A percentile compares a stretch with the other conserved stretches of the same genome.
phyloP scores from a whole-genome alignment of 2,888 invertebrate species.

The Euphydryas editha region DNA sequence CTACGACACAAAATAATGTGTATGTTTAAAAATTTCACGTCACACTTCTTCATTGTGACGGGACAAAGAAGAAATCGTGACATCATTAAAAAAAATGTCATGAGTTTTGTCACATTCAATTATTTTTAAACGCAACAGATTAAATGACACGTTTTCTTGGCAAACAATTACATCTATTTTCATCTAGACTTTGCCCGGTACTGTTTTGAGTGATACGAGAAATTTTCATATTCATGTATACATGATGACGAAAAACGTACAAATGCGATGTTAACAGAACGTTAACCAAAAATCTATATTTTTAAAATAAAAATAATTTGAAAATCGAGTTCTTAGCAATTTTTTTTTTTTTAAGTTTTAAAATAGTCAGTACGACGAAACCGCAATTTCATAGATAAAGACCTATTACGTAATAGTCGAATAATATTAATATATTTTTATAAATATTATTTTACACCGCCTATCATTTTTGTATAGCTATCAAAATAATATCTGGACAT shows the following conservation, averaged over 20 bases:
- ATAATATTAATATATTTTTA: no score
- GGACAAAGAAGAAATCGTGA: background rate
- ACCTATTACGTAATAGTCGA: no score
- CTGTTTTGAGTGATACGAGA: background rate
- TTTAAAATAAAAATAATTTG: no score
- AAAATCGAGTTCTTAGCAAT: no score
- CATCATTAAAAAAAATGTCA: background rate
- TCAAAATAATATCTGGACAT: background rate
- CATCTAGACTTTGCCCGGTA: conserved; percentile 8
- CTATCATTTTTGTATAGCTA: background rate
- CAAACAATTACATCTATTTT: conserved; percentile 27
- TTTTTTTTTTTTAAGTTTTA: no score
- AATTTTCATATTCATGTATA: background rate
- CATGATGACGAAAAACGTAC: no score
- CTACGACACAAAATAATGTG: background rate
- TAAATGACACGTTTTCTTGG: conserved; percentile 22
- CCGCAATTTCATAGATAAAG: no score
- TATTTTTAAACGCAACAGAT: conserved; percentile 21
- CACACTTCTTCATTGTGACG: background rate
- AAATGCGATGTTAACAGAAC: no score
- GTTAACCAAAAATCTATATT: no score
- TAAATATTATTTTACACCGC: background rate
- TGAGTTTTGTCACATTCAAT: background rate
- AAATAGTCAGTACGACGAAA: no score
- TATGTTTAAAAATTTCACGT: background rate